phyloP scores from a whole-genome alignment of 2,113 vertebrate genomes.

The Upupa epops region DNA sequence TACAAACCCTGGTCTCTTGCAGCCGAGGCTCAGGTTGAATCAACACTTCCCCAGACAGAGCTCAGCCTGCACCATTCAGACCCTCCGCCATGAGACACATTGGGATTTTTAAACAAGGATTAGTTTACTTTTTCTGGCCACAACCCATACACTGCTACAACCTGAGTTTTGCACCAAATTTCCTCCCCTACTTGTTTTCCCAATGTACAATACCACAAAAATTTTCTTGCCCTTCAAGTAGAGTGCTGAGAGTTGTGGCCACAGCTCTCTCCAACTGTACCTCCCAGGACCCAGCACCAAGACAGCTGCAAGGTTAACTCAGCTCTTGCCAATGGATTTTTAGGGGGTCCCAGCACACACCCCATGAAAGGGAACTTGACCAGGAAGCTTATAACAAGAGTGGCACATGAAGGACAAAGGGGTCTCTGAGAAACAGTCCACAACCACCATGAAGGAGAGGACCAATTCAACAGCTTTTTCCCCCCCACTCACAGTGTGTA shows the following conservation, averaged over 20 bases:
- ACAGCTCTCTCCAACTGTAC: background rate
- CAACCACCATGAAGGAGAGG: background rate
- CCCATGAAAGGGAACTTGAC: background rate
- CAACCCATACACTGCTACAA: background rate
- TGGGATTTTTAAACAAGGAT: too few species aligned
- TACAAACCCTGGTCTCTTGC: background rate
- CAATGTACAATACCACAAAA: background rate
- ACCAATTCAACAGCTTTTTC: background rate
- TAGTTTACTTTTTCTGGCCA: background rate
- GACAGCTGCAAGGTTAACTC: background rate
- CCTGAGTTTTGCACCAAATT: background rate
- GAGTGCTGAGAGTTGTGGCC: background rate
- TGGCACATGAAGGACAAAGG: background rate
- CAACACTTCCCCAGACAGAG: background rate
- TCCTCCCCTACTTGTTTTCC: background rate
- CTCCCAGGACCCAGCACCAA: background rate
- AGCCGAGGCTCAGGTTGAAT: background rate
- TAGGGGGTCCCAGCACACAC: background rate
- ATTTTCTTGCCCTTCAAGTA: background rate
- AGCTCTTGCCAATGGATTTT: background rate
- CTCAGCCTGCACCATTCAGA: background rate
- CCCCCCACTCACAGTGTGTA: background rate
- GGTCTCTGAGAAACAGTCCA: background rate
- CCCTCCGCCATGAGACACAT: background rate
- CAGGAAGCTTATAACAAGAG: background rate